Evolutionary conservation across 1,140 invertebrate species (phyloP).

Genomic region (Cylas formicarius): DNA sequence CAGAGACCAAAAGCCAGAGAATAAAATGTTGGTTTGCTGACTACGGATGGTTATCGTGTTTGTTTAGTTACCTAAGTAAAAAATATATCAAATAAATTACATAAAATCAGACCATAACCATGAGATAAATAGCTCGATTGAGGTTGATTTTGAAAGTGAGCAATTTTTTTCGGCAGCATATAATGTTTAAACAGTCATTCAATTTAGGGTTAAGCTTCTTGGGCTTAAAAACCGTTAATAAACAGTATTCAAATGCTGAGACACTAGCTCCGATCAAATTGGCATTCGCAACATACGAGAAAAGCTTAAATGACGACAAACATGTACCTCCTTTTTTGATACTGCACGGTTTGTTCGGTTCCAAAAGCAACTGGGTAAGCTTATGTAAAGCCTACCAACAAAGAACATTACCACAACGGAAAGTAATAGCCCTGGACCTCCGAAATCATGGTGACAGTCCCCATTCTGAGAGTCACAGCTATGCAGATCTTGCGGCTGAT

Average conservation of each 20-base stretch:
- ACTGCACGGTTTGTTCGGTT: conserved; percentile 80
- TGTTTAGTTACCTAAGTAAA: too few relatives aligned
- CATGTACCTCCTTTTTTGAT: conserved; percentile 60
- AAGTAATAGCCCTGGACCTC: conserved; percentile 75
- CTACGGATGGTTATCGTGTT: too few relatives aligned
- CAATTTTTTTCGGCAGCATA: too few relatives aligned
- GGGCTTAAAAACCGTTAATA: neutral
- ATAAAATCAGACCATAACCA: too few relatives aligned
- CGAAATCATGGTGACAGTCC: conserved; percentile 90
- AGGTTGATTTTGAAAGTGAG: too few relatives aligned
- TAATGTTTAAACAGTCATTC: too few relatives aligned
- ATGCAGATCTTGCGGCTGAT: conserved; percentile 66
- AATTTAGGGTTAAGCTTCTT: too few relatives aligned
- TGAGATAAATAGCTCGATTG: too few relatives aligned
- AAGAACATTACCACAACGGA: conserved; percentile 48
- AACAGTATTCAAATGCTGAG: conserved; percentile 1
- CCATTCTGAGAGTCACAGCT: conserved; percentile 63
- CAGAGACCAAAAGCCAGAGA: too few relatives aligned
- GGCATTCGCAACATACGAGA: conserved; percentile 52
- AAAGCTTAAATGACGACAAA: conserved; percentile 35
- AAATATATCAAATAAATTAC: too few relatives aligned
- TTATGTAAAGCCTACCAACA: conserved; percentile 66
- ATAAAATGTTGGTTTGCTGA: too few relatives aligned
- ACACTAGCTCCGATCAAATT: conserved; percentile 46
- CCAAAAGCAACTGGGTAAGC: conserved; percentile 77